Evolutionary conservation across 2,888 invertebrate genomes (phyloP).

Genomic region (Salpingus planirostris): DNA sequence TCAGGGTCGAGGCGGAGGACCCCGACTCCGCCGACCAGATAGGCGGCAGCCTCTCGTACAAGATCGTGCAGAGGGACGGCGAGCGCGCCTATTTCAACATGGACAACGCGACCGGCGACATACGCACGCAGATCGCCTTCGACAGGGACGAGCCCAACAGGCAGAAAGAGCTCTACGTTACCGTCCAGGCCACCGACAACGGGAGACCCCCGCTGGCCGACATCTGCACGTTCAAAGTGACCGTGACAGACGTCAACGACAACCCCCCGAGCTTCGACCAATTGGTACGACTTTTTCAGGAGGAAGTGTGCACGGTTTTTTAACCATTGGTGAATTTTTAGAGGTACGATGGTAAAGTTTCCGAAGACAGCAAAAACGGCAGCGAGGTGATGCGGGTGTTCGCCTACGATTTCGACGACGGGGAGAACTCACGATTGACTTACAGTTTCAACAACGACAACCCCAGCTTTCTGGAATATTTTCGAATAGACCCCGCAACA

Average conservation of each 20-base stretch:
- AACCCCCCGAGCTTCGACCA: slow-evolving; percentile 75
- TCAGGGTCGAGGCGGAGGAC: slow-evolving; percentile 63
- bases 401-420: slow-evolving; percentile 87
- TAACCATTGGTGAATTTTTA: slow-evolving; percentile 32
- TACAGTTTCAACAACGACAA: slow-evolving; percentile 53
- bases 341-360: slow-evolving; percentile 67
- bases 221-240: slow-evolving; percentile 87
- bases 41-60: slow-evolving; percentile 75
- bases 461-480: slow-evolving; percentile 53
- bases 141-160: slow-evolving; percentile 85
- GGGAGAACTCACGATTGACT: slow-evolving; percentile 77
- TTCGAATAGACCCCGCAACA: slow-evolving; percentile 70
- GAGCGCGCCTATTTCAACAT: slow-evolving; percentile 73
- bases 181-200: slow-evolving; percentile 87
- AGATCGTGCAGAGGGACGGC: slow-evolving; percentile 66
- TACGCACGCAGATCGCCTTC: slow-evolving; percentile 67
- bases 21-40: slow-evolving; percentile 62
- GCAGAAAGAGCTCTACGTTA: slow-evolving; percentile 75
- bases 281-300: no score
- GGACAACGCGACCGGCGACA: slow-evolving; percentile 64
- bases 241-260: slow-evolving; percentile 89
- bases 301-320: neutral
- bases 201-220: slow-evolving; percentile 85
- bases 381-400: slow-evolving; percentile 81
- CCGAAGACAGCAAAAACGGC: slow-evolving; percentile 65